These are phyloP conservation scores for Pterophyllum scalare DNA, from an alignment of 2,113 vertebrate genomes.

Conservation along the genomic window DNA sequence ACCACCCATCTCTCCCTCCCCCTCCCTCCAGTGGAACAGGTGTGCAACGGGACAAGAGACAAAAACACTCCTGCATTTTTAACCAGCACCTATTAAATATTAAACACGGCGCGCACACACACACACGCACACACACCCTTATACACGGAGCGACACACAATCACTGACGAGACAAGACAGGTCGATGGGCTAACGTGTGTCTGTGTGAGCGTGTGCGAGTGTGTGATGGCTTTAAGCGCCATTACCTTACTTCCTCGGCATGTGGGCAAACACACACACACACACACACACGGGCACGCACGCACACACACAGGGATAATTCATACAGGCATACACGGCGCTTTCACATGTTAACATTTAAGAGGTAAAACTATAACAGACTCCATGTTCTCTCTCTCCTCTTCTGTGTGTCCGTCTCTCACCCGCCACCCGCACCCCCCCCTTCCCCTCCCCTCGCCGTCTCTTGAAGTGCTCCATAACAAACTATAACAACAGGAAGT, in stretches of 20 bases:
- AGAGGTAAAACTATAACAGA: slow-evolving; percentile 71
- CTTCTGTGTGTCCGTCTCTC: neutral
- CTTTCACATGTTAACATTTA: slow-evolving; percentile 77
- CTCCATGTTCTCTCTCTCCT: slow-evolving; percentile 40
- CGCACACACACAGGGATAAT: slow-evolving; percentile 50
- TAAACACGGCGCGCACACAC: slow-evolving; percentile 62
- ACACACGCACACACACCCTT: slow-evolving; percentile 36
- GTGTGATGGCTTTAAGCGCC: slow-evolving; percentile 70
- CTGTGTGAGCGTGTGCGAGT: slow-evolving; percentile 50
- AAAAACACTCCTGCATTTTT: slow-evolving; percentile 82
- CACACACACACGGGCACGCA: slow-evolving; percentile 41
- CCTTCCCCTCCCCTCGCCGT: neutral
- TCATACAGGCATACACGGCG: slow-evolving; percentile 60
- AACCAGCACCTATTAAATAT: slow-evolving; percentile 78
- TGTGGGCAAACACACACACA: slow-evolving; percentile 45
- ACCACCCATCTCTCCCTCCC: neutral
- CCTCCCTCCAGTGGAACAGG: slow-evolving; percentile 69
- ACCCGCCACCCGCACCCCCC: neutral
- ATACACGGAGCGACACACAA: slow-evolving; percentile 54
- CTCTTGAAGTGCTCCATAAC: slow-evolving; percentile 72
- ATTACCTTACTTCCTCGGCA: slow-evolving; percentile 75
- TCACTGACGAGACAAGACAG: slow-evolving; percentile 78
- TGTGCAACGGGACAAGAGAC: slow-evolving; percentile 75
- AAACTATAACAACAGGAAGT: slow-evolving; percentile 79
- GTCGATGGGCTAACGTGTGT: slow-evolving; percentile 79